Evolutionary conservation across 2,113 vertebrate species (phyloP).

Genomic region (Paramormyrops kingsleyae): DNA sequence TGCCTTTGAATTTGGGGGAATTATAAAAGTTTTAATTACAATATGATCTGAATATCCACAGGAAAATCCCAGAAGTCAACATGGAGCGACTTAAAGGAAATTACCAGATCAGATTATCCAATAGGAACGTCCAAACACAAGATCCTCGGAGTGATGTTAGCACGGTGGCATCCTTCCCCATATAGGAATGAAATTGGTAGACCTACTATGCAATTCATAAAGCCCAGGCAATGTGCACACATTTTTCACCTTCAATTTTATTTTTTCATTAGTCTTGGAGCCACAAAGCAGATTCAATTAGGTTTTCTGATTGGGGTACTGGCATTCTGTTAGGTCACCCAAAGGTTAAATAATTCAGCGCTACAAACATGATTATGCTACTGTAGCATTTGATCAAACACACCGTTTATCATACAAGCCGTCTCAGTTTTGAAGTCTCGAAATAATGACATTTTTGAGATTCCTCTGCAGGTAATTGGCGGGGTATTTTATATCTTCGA

Average conservation of each 20-base stretch:
- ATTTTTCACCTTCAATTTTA: conserved; percentile 70
- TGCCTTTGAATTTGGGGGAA: conserved; percentile 14
- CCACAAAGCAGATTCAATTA: conserved; percentile 69
- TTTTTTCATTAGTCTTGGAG: conserved; percentile 60
- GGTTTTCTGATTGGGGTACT: conserved; percentile 66
- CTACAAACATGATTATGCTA: conserved; percentile 71
- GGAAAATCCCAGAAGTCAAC: conserved; percentile 63
- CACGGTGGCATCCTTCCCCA: conserved; percentile 28
- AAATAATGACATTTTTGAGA: conserved; percentile 31
- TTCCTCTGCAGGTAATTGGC: conserved; percentile 38
- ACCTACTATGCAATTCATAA: conserved; percentile 38
- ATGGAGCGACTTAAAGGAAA: conserved; percentile 64
- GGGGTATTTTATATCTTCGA: conserved; percentile 29
- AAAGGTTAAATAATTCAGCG: conserved; percentile 76
- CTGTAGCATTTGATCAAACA: conserved; percentile 69
- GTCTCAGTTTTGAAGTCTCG: conserved; percentile 27
- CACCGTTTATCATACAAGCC: conserved; percentile 56
- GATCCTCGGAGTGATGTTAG: conserved; percentile 54
- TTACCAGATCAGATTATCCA: conserved; percentile 65
- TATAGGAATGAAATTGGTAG: conserved; percentile 48
- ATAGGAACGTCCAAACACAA: conserved; percentile 57
- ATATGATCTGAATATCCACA: conserved; percentile 61
- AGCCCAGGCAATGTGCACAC: conserved; percentile 42
- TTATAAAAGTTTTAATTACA: conserved; percentile 59
- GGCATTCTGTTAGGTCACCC: conserved; percentile 65